These are phyloP conservation scores for Listrodromus nycthemerus DNA, from an alignment of 2,888 invertebrate genomes.

Conservation along the genomic window DNA sequence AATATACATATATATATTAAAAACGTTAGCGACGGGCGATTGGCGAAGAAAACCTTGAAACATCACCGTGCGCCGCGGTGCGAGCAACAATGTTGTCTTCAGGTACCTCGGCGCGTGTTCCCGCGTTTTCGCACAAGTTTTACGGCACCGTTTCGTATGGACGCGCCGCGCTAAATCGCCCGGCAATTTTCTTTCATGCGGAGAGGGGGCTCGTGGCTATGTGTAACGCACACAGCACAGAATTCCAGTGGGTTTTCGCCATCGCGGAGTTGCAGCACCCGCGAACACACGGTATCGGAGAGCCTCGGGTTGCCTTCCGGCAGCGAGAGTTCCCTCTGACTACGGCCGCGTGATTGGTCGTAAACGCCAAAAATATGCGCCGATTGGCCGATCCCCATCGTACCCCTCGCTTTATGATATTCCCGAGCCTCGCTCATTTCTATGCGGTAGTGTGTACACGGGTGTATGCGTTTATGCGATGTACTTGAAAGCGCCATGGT, in stretches of 20 bases:
- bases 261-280: conserved; percentile 35
- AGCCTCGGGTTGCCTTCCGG: conserved; percentile 54
- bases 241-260: conserved; percentile 24
- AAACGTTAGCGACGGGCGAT: conserved; percentile 30
- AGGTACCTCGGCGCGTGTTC: conserved; percentile 14
- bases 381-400: conserved; percentile 77
- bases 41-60: background rate
- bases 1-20: conserved; percentile 11
- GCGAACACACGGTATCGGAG: conserved; percentile 11
- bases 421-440: conserved; percentile 57
- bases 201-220: conserved; percentile 2
- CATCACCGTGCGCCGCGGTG: background rate
- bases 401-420: conserved; percentile 77
- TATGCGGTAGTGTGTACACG: conserved; percentile 26
- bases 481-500: conserved; percentile 9
- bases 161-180: conserved; percentile 77
- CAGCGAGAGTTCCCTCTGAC: conserved; percentile 42
- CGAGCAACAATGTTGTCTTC: conserved; percentile 9
- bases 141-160: conserved; percentile 77
- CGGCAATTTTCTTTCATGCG: conserved; percentile 80
- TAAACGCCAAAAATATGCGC: conserved; percentile 84
- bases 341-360: conserved; percentile 82
- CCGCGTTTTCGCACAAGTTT: conserved; percentile 69
- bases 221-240: conserved; percentile 3
- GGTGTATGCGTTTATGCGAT: background rate